These are phyloP conservation scores for Macrophya annulata DNA, from an alignment of 2,888 invertebrate species.

Conservation along the genomic window DNA sequence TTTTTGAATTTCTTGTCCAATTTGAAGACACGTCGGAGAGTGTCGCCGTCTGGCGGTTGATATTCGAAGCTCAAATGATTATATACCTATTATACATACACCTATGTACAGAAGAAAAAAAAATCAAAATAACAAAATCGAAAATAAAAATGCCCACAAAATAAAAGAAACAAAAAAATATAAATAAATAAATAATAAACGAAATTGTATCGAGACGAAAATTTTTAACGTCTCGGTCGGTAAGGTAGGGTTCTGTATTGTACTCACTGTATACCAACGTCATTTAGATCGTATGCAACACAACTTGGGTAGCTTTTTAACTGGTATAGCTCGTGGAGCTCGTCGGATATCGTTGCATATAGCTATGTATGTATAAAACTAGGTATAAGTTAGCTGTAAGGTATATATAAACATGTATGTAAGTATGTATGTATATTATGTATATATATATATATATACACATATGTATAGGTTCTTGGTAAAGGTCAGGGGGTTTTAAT, in stretches of 20 bases:
- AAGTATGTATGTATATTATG: too few species aligned
- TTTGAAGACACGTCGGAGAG: not conserved
- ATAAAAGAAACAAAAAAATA: too few species aligned
- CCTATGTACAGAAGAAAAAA: not conserved
- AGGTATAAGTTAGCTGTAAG: too few species aligned
- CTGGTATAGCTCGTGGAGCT: not conserved
- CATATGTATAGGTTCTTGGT: not conserved
- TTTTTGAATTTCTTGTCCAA: not conserved
- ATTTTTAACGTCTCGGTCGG: not conserved
- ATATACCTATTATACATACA: too few species aligned
- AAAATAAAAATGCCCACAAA: too few species aligned
- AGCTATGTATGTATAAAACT: too few species aligned
- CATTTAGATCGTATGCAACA: not conserved
- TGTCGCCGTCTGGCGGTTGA: not conserved
- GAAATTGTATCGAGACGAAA: not conserved
- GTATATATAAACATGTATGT: too few species aligned
- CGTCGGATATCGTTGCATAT: too few species aligned
- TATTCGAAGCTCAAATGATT: not conserved
- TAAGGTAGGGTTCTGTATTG: not conserved
- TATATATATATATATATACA: too few species aligned
- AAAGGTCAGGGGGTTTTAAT: slow-evolving; percentile 77
- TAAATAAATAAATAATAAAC: too few species aligned
- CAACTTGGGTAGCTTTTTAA: not conserved
- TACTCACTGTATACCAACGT: not conserved
- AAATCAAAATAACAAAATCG: not conserved